These are phyloP conservation scores for Amphiprion percula DNA, from an alignment of 2,113 vertebrate genomes.

Conservation along the genomic window DNA sequence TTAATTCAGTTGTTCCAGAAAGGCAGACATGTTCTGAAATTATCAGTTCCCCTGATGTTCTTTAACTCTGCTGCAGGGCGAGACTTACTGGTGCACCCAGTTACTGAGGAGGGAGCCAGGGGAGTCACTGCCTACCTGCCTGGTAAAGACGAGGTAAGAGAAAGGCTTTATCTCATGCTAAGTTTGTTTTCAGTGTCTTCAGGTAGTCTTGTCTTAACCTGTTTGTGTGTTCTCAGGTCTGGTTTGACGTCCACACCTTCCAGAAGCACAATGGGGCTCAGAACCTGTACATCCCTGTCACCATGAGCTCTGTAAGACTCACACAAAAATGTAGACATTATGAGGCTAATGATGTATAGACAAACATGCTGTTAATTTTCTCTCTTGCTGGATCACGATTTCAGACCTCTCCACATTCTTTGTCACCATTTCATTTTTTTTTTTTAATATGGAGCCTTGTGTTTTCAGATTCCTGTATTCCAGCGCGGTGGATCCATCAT, in stretches of 20 bases:
- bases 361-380: background rate
- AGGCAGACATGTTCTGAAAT: background rate
- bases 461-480: conserved; percentile 89
- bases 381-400: background rate
- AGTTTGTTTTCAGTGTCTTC: background rate
- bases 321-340: background rate
- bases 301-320: conserved; percentile 82
- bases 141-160: conserved; percentile 88
- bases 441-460: background rate
- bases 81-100: conserved; percentile 90
- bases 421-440: background rate
- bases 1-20: background rate
- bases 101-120: conserved; percentile 88
- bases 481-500: conserved; percentile 92
- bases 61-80: conserved; percentile 79
- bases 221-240: conserved; percentile 83
- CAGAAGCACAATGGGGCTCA: conserved; percentile 90
- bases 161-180: background rate
- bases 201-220: background rate
- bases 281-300: conserved; percentile 89
- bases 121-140: conserved; percentile 91
- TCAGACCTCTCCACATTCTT: background rate
- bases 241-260: conserved; percentile 90
- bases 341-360: background rate
- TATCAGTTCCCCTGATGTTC: background rate